phyloP scores from a whole-genome alignment of 2,888 invertebrate genomes.

The Crioceris asparagi region DNA sequence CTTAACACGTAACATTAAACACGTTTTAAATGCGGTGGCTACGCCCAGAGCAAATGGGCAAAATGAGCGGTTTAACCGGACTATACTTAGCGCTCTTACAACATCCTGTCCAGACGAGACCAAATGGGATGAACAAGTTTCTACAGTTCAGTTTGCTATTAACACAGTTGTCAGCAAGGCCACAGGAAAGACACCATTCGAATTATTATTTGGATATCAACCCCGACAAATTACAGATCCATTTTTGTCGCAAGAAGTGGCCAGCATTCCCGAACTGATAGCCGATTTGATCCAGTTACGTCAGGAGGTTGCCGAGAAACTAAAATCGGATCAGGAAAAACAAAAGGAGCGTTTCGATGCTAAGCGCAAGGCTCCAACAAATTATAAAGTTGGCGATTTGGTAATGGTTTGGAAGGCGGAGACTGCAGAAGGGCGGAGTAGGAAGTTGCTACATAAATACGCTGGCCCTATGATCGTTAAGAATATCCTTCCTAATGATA shows the following conservation, averaged over 20 bases:
- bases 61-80: conserved; percentile 25
- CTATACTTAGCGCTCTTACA: conserved; percentile 21
- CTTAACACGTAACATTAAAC: conserved; percentile 22
- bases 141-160: conserved; percentile 25
- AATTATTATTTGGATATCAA: conserved; percentile 13
- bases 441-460: conserved; percentile 12
- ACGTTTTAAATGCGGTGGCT: conserved; percentile 24
- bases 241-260: conserved; percentile 9
- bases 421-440: conserved; percentile 7
- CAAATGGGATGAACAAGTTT: conserved; percentile 29
- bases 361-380: conserved; percentile 9
- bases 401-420: conserved; percentile 11
- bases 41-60: conserved; percentile 19
- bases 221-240: conserved; percentile 11
- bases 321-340: conserved; percentile 4
- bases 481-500: conserved; percentile 14
- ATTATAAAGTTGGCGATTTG: conserved; percentile 14
- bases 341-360: conserved; percentile 14
- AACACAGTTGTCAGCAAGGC: conserved; percentile 19
- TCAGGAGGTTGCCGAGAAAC: too few species aligned
- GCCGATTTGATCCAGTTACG: too few species aligned
- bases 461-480: conserved; percentile 15
- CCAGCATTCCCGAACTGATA: too few species aligned
- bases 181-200: conserved; percentile 14
- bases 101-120: conserved; percentile 22